Evolutionary conservation across 2,888 invertebrate genomes (phyloP).

Genomic region (Sinopyrophorus schimmeli): DNA sequence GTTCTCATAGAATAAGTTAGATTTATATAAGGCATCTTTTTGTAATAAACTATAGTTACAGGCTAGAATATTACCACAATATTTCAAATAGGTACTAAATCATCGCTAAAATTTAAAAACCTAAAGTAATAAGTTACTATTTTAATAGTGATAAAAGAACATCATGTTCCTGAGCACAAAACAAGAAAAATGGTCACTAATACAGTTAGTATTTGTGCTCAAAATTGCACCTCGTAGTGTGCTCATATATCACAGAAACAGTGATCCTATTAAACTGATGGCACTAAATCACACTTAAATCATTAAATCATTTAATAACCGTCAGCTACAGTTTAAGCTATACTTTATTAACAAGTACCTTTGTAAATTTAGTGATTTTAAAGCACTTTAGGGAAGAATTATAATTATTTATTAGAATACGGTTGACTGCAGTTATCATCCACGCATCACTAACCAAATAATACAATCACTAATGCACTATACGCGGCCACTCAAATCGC

Average conservation of each 20-base stretch:
- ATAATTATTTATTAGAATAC: conserved; percentile 50
- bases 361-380: conserved; percentile 49
- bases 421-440: conserved; percentile 26
- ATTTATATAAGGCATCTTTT: conserved; percentile 51
- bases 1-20: conserved; percentile 43
- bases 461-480: conserved; percentile 19
- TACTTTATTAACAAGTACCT: conserved; percentile 34
- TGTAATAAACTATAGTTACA: conserved; percentile 46
- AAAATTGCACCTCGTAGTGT: conserved; percentile 38
- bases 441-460: conserved; percentile 15
- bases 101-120: conserved; percentile 21
- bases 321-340: conserved; percentile 32
- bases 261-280: conserved; percentile 41
- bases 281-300: conserved; percentile 36
- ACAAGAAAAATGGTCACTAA: conserved; percentile 24
- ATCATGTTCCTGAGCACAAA: conserved; percentile 25
- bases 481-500: conserved; percentile 16
- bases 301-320: conserved; percentile 31
- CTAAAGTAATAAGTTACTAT: conserved; percentile 20
- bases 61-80: conserved; percentile 23
- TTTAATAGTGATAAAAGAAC: conserved; percentile 33
- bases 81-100: conserved; percentile 24
- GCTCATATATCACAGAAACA: conserved; percentile 50
- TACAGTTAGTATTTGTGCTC: conserved; percentile 27
- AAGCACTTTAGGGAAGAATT: conserved; percentile 58